Base-by-base conservation (phyloP, 2,797 vertebrate species). In the Gallinago solitaria region DNA sequence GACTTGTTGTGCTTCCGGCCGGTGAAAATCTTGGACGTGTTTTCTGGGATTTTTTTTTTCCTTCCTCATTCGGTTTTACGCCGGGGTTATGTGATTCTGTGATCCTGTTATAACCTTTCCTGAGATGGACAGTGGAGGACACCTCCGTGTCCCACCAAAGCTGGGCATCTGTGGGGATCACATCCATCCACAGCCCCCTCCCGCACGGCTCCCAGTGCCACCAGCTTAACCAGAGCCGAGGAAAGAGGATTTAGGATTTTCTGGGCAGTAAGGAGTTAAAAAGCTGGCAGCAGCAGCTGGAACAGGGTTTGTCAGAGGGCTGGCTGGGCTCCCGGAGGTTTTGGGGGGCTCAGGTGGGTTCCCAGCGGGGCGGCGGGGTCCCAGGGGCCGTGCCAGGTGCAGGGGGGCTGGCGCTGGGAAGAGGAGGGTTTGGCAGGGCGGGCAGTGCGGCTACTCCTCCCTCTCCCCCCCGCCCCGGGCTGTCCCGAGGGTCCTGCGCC, bases 381-480 rank as follows among this genome's bases (percentile, higher is more conserved):
- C 82, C 0, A 2, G 24, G 50, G 93, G 91, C 69, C 2, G 85
- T 84, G 91, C 95, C 11, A 54, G 47, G 41, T 74, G 65, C 15
- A 1, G 37, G 89, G 90, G 93, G 96, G 96, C 95, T 76, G 96
- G 94, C 69, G 16, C 83, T 89, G 4, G 2, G 33, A 75, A 89
- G 95, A 87, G 94, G 96, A 96, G 97, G 97, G 92, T 48, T 78
- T 64, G 84, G 63, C 92, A 83, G 51, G 63, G 56, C 81, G 18
- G 12, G 30, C 43, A 2, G 70, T 5, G 0, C 2, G 25, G 96
- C 97, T 96, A 85, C 98, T 95, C 98, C 98, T 96, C 97, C 95
- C 3, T 7, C 91, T 92, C 73, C 7, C 37, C 88, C 43, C 18
- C 39, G 39, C 39, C 39, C 39, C 6, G 12, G 95, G 81, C 7